Evolutionary conservation across 1,140 invertebrate species (phyloP), one percentile per base, ranked within the genome.

Genomic region (Frieseomelitta varia): DNA sequence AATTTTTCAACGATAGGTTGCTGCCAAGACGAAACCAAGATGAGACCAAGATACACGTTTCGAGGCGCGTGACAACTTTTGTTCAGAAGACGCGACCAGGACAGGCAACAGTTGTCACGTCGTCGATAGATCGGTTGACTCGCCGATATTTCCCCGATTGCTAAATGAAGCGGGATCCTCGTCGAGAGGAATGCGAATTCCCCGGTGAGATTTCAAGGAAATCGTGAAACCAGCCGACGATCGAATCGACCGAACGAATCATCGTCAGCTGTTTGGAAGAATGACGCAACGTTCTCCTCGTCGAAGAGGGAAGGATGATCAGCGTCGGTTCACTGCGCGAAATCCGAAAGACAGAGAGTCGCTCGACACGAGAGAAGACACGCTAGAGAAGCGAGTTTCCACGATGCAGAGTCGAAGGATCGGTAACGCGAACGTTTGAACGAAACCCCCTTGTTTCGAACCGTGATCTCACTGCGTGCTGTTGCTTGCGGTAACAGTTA

Each of bases 401-500:
- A 76, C 58, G 69, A 63, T 76, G 76, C 34, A 47, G 73, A 17
- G 12, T 19, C 10, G 51, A 76, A 53, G 30, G 74, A 83, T 58
- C 51, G 34, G 74, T 27, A 27, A 77, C 17, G 63, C 53, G 34
- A 39, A 47, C 30, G 65, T 58, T 77, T 69, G 24, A 71, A 19
- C 27, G 30, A 76, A 47, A 47, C 39, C 39, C 0, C 30, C n/a
- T n/a, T n/a, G n/a, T 19, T 17, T 79, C 67, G 71, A 68, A 73
- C 56, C 74, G 73, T 77, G 68, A 87, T 86, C 83, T 91, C 90
- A 88, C 91, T 93, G 77, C 90, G 85, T 88, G 84, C 90, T 88
- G 91, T 93, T 92, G 91, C 92, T 81, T 51, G 67, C 72, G 85
- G 90, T 88, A 93, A 92, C 85, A 79, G 91, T 90, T 87, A 89